Evolutionary conservation across 2,888 invertebrate species (phyloP).

Genomic region (Dinocampus coccinellae): DNA sequence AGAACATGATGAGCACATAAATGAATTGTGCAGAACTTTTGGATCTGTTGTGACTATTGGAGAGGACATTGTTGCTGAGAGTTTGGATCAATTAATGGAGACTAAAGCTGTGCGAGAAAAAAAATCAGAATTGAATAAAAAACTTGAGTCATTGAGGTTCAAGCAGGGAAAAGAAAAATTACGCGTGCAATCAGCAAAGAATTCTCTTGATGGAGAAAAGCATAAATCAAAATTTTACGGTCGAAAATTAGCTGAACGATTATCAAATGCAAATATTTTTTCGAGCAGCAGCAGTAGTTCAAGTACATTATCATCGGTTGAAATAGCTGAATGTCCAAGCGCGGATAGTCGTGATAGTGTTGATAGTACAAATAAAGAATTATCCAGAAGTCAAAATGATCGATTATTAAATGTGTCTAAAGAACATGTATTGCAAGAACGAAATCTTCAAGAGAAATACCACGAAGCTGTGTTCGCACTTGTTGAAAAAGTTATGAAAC

Average conservation of each 20-base stretch:
- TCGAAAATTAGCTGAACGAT: conserved; percentile 80
- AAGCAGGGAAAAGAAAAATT: conserved; percentile 85
- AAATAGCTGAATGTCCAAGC: conserved; percentile 71
- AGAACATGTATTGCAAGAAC: conserved; percentile 80
- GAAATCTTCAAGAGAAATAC: conserved; percentile 85
- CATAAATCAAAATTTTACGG: conserved; percentile 81
- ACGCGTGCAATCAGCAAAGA: conserved; percentile 74
- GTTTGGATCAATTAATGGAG: conserved; percentile 83
- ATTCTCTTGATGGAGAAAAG: conserved; percentile 75
- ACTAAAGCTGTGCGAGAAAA: conserved; percentile 88
- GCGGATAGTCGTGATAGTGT: conserved; percentile 65
- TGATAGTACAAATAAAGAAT: conserved; percentile 70
- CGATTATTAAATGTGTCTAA: conserved; percentile 75
- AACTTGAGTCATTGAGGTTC: conserved; percentile 84
- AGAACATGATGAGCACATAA: conserved; percentile 59
- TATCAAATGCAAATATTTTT: conserved; percentile 83
- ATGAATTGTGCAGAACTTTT: conserved; percentile 59
- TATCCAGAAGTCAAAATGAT: conserved; percentile 77
- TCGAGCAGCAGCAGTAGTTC: conserved; percentile 61
- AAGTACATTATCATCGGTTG: conserved; percentile 57
- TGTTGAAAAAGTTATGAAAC: conserved; percentile 84
- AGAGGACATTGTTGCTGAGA: conserved; percentile 78
- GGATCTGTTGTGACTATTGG: conserved; percentile 55
- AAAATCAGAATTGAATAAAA: conserved; percentile 86
- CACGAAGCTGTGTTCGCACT: conserved; percentile 83